phyloP scores from a whole-genome alignment of 2,113 vertebrate species.

The Nannobrachium achirus region DNA sequence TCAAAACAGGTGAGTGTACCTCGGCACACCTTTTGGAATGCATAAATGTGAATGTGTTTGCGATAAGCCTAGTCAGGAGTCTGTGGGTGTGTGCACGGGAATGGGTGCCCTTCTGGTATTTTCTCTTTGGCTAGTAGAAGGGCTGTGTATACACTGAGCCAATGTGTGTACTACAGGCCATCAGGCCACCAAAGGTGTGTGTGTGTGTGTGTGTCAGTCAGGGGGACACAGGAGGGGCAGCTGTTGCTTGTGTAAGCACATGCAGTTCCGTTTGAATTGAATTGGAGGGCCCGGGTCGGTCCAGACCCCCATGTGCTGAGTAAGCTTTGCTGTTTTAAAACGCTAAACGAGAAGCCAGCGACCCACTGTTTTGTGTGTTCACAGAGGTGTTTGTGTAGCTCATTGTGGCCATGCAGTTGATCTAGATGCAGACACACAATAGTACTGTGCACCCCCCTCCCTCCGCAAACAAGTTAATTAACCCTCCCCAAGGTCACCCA shows the following conservation, averaged over 20 bases:
- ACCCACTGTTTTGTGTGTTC: slow-evolving; percentile 69
- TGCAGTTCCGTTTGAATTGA: slow-evolving; percentile 78
- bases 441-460: not conserved
- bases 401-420: slow-evolving; percentile 69
- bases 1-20: slow-evolving; percentile 86
- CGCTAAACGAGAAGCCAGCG: slow-evolving; percentile 69
- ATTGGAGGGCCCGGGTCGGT: slow-evolving; percentile 69
- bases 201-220: slow-evolving; percentile 22
- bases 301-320: slow-evolving; percentile 73
- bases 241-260: slow-evolving; percentile 80
- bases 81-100: not conserved
- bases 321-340: slow-evolving; percentile 76
- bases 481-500: not conserved
- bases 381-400: slow-evolving; percentile 72
- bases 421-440: slow-evolving; percentile 66
- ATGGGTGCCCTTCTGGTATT: slow-evolving; percentile 4
- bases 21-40: not conserved
- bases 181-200: slow-evolving; percentile 4
- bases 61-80: not conserved
- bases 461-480: not conserved
- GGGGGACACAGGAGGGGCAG: slow-evolving; percentile 49
- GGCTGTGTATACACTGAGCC: slow-evolving; percentile 3
- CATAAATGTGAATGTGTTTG: not conserved
- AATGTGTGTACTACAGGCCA: not conserved
- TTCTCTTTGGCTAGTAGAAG: slow-evolving; percentile 27